phyloP scores from a whole-genome alignment of 2,113 vertebrate species.

The Scortum barcoo region DNA sequence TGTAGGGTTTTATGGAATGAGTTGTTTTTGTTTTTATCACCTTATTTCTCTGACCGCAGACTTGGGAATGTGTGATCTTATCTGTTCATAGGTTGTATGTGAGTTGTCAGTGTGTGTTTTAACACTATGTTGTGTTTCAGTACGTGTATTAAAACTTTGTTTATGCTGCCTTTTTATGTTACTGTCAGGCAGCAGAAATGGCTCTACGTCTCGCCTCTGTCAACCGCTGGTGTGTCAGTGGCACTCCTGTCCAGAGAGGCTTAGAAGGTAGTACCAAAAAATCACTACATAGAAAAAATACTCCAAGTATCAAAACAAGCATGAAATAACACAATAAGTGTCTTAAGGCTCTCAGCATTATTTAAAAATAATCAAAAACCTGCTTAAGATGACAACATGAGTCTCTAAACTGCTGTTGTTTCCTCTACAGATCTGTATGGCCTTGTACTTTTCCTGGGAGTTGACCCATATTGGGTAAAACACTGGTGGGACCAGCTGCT shows the following conservation, averaged over 20 bases:
- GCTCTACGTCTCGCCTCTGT: conserved; percentile 94
- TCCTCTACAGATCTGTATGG: conserved; percentile 92
- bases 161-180: neutral
- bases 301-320: neutral
- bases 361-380: neutral
- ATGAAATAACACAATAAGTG: neutral
- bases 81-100: neutral
- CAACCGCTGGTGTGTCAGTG: conserved; percentile 98
- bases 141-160: neutral
- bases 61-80: neutral
- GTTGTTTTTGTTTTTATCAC: neutral
- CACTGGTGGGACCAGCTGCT: conserved; percentile 97
- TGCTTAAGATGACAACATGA: neutral
- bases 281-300: neutral
- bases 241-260: conserved; percentile 98
- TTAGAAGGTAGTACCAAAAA: conserved; percentile 88
- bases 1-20: neutral
- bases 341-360: neutral
- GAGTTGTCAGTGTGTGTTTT: neutral
- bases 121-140: neutral
- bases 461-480: conserved; percentile 98
- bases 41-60: neutral
- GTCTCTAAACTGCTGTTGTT: neutral
- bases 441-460: conserved; percentile 93
- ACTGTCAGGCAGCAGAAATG: conserved; percentile 95